These are phyloP conservation scores for Brachyrhaphis roseni DNA, from an alignment of 2,797 vertebrate species.

Conservation along the genomic window DNA sequence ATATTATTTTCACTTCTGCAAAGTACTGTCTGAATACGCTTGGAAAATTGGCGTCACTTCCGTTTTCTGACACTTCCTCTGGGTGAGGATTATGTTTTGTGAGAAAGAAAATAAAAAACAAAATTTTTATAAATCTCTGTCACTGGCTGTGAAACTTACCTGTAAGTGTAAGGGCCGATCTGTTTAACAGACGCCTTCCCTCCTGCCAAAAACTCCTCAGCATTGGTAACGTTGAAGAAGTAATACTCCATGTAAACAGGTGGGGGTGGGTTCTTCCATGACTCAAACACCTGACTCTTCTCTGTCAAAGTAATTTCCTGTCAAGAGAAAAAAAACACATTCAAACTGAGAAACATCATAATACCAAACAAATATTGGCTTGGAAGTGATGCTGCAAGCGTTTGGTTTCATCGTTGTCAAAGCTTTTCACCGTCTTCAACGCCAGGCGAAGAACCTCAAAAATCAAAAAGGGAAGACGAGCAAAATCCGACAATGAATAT, in stretches of 20 bases:
- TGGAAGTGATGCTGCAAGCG: too few species aligned
- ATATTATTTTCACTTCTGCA: background rate
- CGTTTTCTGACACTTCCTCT: background rate
- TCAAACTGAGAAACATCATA: constrained; percentile 13
- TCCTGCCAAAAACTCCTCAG: constrained; percentile 78
- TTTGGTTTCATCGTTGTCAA: constrained; percentile 2
- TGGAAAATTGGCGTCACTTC: background rate
- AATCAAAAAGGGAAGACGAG: constrained; percentile 28
- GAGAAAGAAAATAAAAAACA: background rate
- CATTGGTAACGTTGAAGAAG: constrained; percentile 86
- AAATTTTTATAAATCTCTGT: background rate
- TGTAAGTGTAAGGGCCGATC: constrained; percentile 86
- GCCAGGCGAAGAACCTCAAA: constrained; percentile 12
- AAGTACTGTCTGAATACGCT: background rate
- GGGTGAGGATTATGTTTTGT: background rate
- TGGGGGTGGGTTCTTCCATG: constrained; percentile 85
- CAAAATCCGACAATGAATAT: constrained; percentile 36
- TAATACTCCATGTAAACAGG: constrained; percentile 88
- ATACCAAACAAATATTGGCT: rapidly evolving
- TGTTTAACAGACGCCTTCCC: constrained; percentile 78
- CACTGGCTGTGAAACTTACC: constrained; percentile 58
- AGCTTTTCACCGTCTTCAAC: background rate
- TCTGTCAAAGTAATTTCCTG: constrained; percentile 83
- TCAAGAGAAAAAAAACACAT: constrained; percentile 18
- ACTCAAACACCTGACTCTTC: constrained; percentile 79